Evolutionary conservation across 2,888 invertebrate species (phyloP), one percentile per base, ranked within the genome.

Genomic region (Pristionchus mayeri): DNA sequence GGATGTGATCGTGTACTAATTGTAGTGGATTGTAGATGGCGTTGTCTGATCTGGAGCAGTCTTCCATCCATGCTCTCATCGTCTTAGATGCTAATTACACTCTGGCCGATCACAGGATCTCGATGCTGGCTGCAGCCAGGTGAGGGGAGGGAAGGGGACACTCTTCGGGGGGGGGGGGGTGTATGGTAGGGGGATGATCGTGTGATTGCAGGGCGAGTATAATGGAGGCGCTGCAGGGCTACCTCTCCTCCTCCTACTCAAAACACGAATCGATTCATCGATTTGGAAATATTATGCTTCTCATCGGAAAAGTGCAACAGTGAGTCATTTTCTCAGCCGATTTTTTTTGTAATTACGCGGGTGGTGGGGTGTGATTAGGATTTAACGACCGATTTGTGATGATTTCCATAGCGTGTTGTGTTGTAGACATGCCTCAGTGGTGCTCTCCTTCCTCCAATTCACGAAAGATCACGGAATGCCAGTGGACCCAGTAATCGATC

Each of bases 271-370:
- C 81, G 0, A 37, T n/a, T 4, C 3, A 11, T 44, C 44, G 81
- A 48, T 63, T 82, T n/a, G 63, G 63, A 57, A 80, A 57, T 80
- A 80, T 80, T 16, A 34, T 80, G 54, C 11, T 80, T 1, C 57
- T 80, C 48, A 76, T 52, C 34, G 48, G 76, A 48, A 76, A 48
- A 48, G 48, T 76, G 48, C 76, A 76, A 44, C 71, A 71, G 71
- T 71, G 71, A 71, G 71, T 71, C 6, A n/a, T 71, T 67, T 40
- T 11, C 13, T 44, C 57, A 57, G 57, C 11, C 21, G 21, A 57
- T n/a, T 57, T 57, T 21, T n/a, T 6, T 13, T 24, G 13, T 6
- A 9, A n/a, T 57, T 24, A 13, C 24, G 57, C 57, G 11, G 9
- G 27, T 27, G 18, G 34, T 67, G n/a, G n/a, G n/a, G n/a, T n/a